Evolutionary conservation across 2,113 vertebrate species (phyloP), one percentile per base, ranked within the genome.

Genomic region (Phaetusa simplex): DNA sequence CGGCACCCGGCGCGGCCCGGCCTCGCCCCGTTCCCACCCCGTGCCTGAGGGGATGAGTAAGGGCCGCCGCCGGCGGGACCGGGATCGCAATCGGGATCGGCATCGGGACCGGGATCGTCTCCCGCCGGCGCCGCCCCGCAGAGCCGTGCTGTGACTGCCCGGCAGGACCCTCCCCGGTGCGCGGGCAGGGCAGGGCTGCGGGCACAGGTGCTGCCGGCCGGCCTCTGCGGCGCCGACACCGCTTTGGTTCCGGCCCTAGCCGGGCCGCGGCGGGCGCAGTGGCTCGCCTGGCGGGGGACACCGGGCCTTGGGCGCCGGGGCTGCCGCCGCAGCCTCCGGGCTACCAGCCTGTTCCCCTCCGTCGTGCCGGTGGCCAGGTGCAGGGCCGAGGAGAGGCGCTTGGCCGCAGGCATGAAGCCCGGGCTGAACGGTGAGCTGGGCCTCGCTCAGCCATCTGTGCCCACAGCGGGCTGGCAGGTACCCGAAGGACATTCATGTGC

Each of bases 21-120:
- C 81, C 92, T 70, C 79, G 82, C 80, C 90, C 81, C 69, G 16
- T 53, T 82, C 88, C 81, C 79, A 77, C 80, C 90, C 81, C 69
- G 16, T 53, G 80, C 88, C 81, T 81, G 34, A 43, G 23, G 85
- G 64, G 55, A 29, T 86, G 94, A 69, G 77, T 62, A 49, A 88
- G 85, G 40, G 53, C 5, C 0, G 40, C 14, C 11, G 40, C 12
- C 8, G 42, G 42, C 8, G 11, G 34, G 36, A n/a, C 8, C 5
- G 52, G 34, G 30, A 22, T 7, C 8, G 32, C 8, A 9, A 38
- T 38, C 5, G 7, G 32, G 24, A 3, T 8, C 3, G 49, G 16
- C 18, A 4, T 5, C 24, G 43, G 9, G 59, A 3, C 8, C 7
- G 26, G 8, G 29, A 5, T 9, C 6, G 55, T 27, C 24, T n/a